A percentile compares a stretch with the other conserved stretches of the same genome.
Evolutionary conservation across 2,113 vertebrate genomes (phyloP).

Genomic region (Actinemys pallida): DNA sequence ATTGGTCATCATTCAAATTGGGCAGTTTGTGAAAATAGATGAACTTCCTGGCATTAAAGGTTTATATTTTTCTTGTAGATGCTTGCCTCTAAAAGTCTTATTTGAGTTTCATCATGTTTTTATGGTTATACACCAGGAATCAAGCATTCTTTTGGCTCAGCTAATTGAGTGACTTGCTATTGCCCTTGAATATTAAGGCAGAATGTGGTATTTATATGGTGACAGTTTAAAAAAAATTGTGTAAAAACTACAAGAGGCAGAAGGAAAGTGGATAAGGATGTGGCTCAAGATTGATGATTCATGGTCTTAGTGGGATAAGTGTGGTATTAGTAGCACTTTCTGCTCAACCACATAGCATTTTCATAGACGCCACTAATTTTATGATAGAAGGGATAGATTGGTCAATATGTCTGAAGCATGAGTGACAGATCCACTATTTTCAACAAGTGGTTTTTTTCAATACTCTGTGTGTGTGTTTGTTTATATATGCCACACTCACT

Average conservation of each 20-base stretch:
- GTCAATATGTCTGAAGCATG: neutral
- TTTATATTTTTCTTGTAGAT: neutral
- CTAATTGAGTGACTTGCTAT: rapidly evolving
- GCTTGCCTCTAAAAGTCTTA: neutral
- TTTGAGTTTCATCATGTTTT: rapidly evolving
- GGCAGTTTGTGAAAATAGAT: neutral
- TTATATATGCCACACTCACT: neutral
- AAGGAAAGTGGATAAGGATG: rapidly evolving
- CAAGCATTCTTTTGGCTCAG: neutral
- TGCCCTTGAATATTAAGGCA: rapidly evolving
- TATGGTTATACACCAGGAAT: rapidly evolving
- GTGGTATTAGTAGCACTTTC: neutral
- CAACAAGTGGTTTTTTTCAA: neutral
- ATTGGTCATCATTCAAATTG: neutral
- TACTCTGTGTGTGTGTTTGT: neutral
- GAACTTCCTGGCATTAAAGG: neutral
- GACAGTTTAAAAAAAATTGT: neutral
- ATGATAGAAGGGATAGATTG: neutral
- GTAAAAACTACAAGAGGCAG: neutral
- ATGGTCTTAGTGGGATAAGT: neutral
- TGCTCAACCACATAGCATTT: neutral
- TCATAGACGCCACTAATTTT: neutral
- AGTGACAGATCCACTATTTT: neutral
- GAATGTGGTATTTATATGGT: rapidly evolving
- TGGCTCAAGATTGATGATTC: rapidly evolving